Evolutionary conservation across 35 echinoderm and acorn worm species (phyloP).

Genomic region (Stichopus chloronotus): DNA sequence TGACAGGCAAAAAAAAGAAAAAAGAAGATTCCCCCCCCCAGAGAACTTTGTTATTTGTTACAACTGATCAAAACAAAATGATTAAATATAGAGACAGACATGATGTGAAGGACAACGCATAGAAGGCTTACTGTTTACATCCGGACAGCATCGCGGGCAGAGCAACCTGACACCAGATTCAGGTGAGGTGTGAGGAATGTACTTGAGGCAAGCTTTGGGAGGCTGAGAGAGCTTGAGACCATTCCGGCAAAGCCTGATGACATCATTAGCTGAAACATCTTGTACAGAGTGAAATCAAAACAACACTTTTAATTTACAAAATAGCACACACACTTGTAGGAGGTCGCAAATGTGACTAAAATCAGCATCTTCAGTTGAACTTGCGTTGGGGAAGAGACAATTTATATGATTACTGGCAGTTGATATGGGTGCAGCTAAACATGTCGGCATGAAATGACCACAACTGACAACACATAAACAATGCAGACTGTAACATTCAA

Average conservation of each 20-base stretch:
- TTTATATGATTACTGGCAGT: neutral
- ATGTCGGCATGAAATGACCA: too few species aligned
- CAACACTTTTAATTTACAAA: neutral
- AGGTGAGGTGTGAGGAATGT: neutral
- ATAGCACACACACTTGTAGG: neutral
- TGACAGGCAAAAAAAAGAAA: too few species aligned
- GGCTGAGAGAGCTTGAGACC: conserved; percentile 40
- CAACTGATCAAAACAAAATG: too few species aligned
- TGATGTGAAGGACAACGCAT: too few species aligned
- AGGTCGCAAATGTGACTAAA: neutral
- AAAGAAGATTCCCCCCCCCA: too few species aligned
- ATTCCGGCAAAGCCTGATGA: conserved; percentile 38
- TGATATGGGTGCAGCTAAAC: too few species aligned
- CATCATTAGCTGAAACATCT: conserved; percentile 42
- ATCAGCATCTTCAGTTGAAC: neutral
- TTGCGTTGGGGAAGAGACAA: neutral
- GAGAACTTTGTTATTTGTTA: too few species aligned
- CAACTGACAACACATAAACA: too few species aligned
- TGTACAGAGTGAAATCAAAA: neutral
- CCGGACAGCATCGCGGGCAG: conserved; percentile 26
- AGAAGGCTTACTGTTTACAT: neutral
- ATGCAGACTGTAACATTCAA: too few species aligned
- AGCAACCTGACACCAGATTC: conserved; percentile 6
- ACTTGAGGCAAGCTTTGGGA: conserved; percentile 34
- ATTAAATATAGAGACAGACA: too few species aligned